Conservation (phyloP, 2,797 vertebrate genomes). For the Poecilia gillii region DNA sequence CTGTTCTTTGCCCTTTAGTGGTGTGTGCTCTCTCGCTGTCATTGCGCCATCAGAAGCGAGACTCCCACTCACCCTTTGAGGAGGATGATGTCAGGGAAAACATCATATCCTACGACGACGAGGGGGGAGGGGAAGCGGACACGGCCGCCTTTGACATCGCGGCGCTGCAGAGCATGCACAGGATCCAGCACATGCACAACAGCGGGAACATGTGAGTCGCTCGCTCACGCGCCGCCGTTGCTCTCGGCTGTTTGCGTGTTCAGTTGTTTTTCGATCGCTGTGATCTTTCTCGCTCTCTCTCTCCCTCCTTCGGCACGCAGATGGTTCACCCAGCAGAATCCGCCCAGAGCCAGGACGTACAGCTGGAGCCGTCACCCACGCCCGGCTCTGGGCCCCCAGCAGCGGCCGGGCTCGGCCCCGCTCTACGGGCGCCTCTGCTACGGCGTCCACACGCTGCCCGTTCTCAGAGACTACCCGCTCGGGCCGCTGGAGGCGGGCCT, state of each 20-base stretch:
- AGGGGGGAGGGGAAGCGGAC: constrained; percentile 92
- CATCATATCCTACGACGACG: constrained; percentile 90
- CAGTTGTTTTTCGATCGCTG: constrained; percentile 52
- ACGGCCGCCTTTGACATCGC: constrained; percentile 91
- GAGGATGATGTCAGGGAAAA: constrained; percentile 85
- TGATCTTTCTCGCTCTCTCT: constrained; percentile 41
- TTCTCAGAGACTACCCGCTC: constrained; percentile 64
- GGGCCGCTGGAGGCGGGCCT: constrained; percentile 69
- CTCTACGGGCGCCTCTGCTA: constrained; percentile 81
- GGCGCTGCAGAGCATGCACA: constrained; percentile 82
- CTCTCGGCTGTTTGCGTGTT: background rate
- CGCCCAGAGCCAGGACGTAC: constrained; percentile 72
- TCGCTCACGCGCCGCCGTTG: background rate
- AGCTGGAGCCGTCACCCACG: constrained; percentile 75
- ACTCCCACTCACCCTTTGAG: constrained; percentile 78
- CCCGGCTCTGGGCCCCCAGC: constrained; percentile 64
- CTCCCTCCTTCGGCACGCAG: constrained; percentile 50
- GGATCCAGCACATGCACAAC: constrained; percentile 74
- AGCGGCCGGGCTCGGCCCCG: constrained; percentile 72
- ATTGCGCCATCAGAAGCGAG: constrained; percentile 80
- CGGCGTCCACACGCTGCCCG: constrained; percentile 79
- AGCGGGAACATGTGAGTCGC: constrained; percentile 79
- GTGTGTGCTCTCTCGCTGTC: constrained; percentile 82
- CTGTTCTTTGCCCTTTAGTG: constrained; percentile 67
- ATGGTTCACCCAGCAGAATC: constrained; percentile 80